Conservation (phyloP, 2,113 vertebrate species). For the Alligator mississippiensis region DNA sequence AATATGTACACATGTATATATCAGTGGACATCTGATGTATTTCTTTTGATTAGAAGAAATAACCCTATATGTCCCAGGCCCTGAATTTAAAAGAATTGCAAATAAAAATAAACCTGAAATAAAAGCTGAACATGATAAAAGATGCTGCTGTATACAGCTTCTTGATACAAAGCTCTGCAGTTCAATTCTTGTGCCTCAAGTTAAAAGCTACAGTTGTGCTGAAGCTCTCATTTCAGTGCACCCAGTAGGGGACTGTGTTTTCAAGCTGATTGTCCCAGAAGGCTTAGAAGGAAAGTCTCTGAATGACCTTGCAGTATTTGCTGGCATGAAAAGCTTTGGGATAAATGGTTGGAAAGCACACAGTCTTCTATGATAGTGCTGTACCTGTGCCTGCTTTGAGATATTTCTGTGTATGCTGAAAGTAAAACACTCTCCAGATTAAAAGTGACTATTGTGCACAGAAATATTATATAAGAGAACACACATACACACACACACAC, state of each 20-base stretch:
- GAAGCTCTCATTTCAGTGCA: conserved; percentile 16
- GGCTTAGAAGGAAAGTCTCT: background rate
- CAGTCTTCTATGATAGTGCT: background rate
- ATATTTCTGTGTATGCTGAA: background rate
- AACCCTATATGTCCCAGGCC: background rate
- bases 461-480: background rate
- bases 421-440: background rate
- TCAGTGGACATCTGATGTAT: background rate
- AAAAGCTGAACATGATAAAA: background rate
- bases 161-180: background rate
- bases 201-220: conserved; percentile 14
- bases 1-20: background rate
- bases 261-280: background rate
- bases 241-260: background rate
- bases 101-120: conserved; percentile 13
- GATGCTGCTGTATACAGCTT: background rate
- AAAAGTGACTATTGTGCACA: background rate
- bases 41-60: background rate
- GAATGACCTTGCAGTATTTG: background rate
- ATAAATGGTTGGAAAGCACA: conserved; percentile 4
- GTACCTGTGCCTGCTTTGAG: background rate
- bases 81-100: conserved; percentile 3
- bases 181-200: background rate
- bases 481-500: conserved; percentile 9
- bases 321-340: conserved; percentile 14